Conservation (phyloP, 2,888 invertebrate genomes). For the Xestia c-nigrum region DNA sequence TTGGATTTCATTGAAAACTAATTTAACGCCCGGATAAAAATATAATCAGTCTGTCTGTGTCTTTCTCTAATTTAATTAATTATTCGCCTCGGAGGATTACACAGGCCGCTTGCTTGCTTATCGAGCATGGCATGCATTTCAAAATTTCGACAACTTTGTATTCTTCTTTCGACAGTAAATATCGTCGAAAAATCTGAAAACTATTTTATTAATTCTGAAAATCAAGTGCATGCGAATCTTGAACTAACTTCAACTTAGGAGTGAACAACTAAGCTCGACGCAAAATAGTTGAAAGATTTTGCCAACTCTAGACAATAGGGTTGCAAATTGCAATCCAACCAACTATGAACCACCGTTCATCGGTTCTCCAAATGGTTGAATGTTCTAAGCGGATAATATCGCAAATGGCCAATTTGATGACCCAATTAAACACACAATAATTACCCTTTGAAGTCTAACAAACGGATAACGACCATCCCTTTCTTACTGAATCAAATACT, state of each 20-base stretch:
- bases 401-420: constrained; percentile 49
- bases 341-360: constrained; percentile 28
- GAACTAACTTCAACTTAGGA: neutral
- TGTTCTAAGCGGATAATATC: constrained; percentile 22
- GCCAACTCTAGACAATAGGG: neutral
- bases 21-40: constrained; percentile 33
- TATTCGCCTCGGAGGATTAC: neutral
- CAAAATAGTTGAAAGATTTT: constrained; percentile 2
- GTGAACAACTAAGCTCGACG: neutral
- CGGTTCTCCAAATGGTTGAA: constrained; percentile 32
- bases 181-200: neutral
- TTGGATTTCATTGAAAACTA: constrained; percentile 48
- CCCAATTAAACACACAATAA: constrained; percentile 55
- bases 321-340: constrained; percentile 23
- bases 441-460: constrained; percentile 48
- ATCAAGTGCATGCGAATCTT: too few species aligned
- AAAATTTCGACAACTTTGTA: neutral
- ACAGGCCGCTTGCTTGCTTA: neutral
- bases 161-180: neutral
- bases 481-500: constrained; percentile 40
- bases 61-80: constrained; percentile 23
- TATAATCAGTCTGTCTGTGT: constrained; percentile 33
- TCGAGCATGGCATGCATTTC: neutral
- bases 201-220: neutral
- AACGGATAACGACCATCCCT: constrained; percentile 48